Evolutionary conservation across 2,888 invertebrate species (phyloP), one percentile per base, ranked within the genome.

Genomic region (Arctia plantaginis): DNA sequence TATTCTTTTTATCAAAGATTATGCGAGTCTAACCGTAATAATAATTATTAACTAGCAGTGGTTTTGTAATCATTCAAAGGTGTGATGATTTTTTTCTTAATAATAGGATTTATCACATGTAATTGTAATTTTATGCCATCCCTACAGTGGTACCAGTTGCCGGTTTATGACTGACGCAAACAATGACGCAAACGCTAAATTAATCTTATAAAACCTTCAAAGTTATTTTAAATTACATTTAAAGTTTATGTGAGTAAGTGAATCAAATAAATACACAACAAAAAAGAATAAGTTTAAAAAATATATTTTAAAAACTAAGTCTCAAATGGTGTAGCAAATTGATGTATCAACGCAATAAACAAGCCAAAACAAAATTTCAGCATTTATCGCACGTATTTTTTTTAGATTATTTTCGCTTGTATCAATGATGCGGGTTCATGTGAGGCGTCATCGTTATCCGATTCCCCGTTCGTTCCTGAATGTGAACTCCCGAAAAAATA

Each of bases 361-460:
- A 64, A 64, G 30, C 30, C 18, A 30, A 33, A 65, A 65, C 18
- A 33, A 65, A 65, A 35, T 65, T 15, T 33, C 35, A 23, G 23
- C 20, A 35, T 35, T 73, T 33, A 3, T 0, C 59, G 30, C 6
- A 18, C 30, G 13, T 62, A 64, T 68, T 75, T 73, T 30, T 35
- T 4, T 15, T 1, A 20, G 66, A 55, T 69, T 71, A 39, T 51
- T 73, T 79, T 73, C 66, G 74, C 74, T 75, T 77, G 69, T 72
- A 73, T 75, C 76, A 77, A 74, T 80, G 74, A 73, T 67, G 73
- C 74, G 67, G 66, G 74, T 62, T 81, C 73, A 71, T 66, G 77
- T 73, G 67, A 66, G 71, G 64, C 69, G 65, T 78, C 76, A 78
- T 73, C 70, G 76, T 79, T 85, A 85, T 84, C 81, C 39, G 78